Conservation (phyloP, 64 coral and sea anemone genomes). For the Dendrophyllia cribrosa region DNA sequence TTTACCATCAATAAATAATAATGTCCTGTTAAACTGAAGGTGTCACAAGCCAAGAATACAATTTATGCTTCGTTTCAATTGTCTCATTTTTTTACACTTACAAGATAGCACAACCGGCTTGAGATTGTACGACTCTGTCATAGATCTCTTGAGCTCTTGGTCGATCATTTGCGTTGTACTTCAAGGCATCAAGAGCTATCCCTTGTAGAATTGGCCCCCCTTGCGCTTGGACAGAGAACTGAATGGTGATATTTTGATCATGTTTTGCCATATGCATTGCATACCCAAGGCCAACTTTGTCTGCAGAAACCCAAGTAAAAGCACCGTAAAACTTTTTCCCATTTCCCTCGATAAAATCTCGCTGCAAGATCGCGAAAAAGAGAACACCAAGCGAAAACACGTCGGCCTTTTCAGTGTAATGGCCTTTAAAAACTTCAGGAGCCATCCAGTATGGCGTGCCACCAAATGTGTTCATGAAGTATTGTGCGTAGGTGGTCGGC, state of each 20-base stretch:
- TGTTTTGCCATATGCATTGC: constrained; percentile 43
- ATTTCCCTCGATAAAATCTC: constrained; percentile 1
- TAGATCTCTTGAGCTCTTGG: neutral
- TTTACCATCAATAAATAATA: too few species aligned
- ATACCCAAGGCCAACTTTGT: constrained; percentile 66
- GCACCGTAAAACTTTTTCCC: constrained; percentile 63
- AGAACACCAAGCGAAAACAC: constrained; percentile 75
- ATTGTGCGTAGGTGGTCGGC: neutral
- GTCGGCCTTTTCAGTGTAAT: constrained; percentile 84
- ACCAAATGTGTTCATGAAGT: constrained; percentile 61
- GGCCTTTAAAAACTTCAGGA: constrained; percentile 41
- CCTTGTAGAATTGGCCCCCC: constrained; percentile 9
- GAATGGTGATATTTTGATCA: neutral
- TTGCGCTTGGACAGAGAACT: constrained; percentile 14
- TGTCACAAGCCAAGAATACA: too few species aligned
- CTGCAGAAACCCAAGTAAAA: neutral
- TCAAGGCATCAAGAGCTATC: constrained; percentile 36
- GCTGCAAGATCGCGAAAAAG: constrained; percentile 72
- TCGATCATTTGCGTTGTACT: constrained; percentile 33
- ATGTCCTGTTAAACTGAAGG: too few species aligned
- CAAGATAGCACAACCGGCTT: too few species aligned
- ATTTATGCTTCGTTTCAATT: too few species aligned
- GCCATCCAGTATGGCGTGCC: constrained; percentile 74
- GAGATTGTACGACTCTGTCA: neutral
- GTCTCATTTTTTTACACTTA: too few species aligned